Evolutionary conservation across 2,888 invertebrate species (phyloP), one percentile per base, ranked within the genome.

Genomic region (Acanthosepion pharaonis): DNA sequence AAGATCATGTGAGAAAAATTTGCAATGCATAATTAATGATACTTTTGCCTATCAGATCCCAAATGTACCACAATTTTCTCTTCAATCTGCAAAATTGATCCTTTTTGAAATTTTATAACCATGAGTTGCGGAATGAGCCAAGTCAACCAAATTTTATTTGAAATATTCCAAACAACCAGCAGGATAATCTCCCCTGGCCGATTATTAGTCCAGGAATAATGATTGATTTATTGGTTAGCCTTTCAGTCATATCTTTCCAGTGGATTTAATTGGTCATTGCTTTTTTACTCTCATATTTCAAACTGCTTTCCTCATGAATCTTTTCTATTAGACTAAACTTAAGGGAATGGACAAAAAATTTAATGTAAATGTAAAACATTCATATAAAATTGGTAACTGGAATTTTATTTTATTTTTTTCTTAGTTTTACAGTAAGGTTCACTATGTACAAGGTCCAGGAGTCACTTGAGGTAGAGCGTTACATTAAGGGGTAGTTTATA

Each of bases 281-380:
- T n/a, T 78, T 64, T 78, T n/a, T n/a, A 78, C 78, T 78, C n/a
- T 78, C 78, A n/a, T 78, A 78, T 78, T 78, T 78, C 78, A 28
- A 78, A 28, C 8, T 78, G 78, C 28, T 78, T 78, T 78, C 78
- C 78, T 28, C 28, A 28, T 78, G 78, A 78, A 78, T 78, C 78
- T 28, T 78, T 78, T 28, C 78, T 78, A 78, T 78, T 15, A 9
- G 78, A n/a, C 78, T 78, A 11, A 78, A 78, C 78, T n/a, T 78
- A 5, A 78, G 28, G 78, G n/a, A 11, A 78, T n/a, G n/a, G 18
- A 78, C n/a, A 78, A 78, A 78, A 78, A 59, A 59, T 4, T 18
- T 64, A 64, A 28, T 8, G 25, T 28, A 64, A 78, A 78, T 78
- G 28, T 15, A 78, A 78, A 78, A 9, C 64, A 1, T 64, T 64